Evolutionary conservation across 2,888 invertebrate species (phyloP).

Genomic region (Drosophila prolongata): DNA sequence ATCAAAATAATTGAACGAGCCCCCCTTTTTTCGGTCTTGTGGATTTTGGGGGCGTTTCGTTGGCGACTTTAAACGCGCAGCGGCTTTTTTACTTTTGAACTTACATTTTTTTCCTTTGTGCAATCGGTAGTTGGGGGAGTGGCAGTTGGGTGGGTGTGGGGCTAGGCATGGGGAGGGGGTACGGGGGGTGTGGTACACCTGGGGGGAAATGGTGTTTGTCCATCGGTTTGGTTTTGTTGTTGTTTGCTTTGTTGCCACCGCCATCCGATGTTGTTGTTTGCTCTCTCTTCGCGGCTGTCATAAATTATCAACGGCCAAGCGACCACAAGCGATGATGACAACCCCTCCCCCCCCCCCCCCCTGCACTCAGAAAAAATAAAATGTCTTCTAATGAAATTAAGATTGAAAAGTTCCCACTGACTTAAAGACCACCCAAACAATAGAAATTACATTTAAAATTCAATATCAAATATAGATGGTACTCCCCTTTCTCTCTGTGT

Average conservation of each 20-base stretch:
- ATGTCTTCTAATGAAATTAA: too few relatives aligned
- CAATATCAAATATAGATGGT: too few relatives aligned
- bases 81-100: constrained; percentile 75
- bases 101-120: constrained; percentile 30
- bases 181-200: background rate
- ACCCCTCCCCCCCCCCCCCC: constrained; percentile 33
- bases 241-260: constrained; percentile 50
- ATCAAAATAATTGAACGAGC: constrained; percentile 54
- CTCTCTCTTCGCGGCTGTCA: constrained; percentile 57
- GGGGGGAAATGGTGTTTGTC: constrained; percentile 21
- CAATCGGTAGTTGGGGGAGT: constrained; percentile 9
- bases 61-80: constrained; percentile 56
- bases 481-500: constrained; percentile 8
- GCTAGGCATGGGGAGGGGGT: too few relatives aligned
- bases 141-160: background rate
- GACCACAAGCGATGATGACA: constrained; percentile 42
- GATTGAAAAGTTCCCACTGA: too few relatives aligned
- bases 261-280: constrained; percentile 48
- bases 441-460: too few relatives aligned
- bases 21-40: constrained; percentile 51
- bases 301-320: constrained; percentile 63
- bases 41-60: constrained; percentile 47
- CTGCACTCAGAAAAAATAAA: background rate
- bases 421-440: too few relatives aligned
- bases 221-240: constrained; percentile 43